phyloP scores from a whole-genome alignment of 1,140 invertebrate genomes.

The Rhysida immarginata region DNA sequence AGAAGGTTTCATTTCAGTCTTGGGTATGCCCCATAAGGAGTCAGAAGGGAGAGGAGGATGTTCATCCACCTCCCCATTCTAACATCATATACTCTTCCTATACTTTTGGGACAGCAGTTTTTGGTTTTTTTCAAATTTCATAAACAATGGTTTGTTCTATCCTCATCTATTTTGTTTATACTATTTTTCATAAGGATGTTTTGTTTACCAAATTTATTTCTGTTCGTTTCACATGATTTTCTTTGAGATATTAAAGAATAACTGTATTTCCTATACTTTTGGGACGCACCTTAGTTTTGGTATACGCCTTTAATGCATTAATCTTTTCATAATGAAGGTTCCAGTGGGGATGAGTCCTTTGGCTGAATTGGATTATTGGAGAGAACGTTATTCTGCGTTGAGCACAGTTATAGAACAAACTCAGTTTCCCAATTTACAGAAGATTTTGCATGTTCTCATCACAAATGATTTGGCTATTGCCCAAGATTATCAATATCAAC shows the following conservation, averaged over 20 bases:
- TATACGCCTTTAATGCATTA: neutral
- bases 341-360: slow-evolving; percentile 54
- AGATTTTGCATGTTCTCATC: slow-evolving; percentile 42
- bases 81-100: too few relatives aligned
- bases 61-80: too few relatives aligned
- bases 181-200: slow-evolving; percentile 25
- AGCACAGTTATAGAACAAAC: slow-evolving; percentile 63
- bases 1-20: too few relatives aligned
- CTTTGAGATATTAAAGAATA: neutral
- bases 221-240: slow-evolving; percentile 6
- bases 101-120: too few relatives aligned
- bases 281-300: slow-evolving; percentile 17
- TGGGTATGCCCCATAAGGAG: too few relatives aligned
- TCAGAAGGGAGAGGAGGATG: too few relatives aligned
- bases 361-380: slow-evolving; percentile 68
- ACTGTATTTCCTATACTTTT: slow-evolving; percentile 10
- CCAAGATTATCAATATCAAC: slow-evolving; percentile 35
- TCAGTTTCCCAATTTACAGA: slow-evolving; percentile 46
- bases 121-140: too few relatives aligned
- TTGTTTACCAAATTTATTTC: slow-evolving; percentile 6
- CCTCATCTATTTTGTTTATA: too few relatives aligned
- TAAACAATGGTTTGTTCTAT: too few relatives aligned
- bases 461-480: slow-evolving; percentile 32
- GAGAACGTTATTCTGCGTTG: slow-evolving; percentile 52
- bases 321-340: slow-evolving; percentile 14